phyloP scores from a whole-genome alignment of 2,888 invertebrate species.

The Serripes groenlandicus region DNA sequence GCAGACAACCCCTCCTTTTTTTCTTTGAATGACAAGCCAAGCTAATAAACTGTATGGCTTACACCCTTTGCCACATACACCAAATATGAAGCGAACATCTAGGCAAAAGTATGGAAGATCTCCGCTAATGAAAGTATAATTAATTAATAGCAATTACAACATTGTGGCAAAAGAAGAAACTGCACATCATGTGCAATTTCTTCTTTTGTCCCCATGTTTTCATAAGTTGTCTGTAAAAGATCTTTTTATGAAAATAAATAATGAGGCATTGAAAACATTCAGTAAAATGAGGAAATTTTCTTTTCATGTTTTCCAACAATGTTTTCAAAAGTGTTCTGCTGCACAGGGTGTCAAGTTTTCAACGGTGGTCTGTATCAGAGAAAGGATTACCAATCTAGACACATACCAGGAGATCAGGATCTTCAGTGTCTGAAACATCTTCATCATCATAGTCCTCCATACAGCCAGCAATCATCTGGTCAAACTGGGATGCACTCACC shows the following conservation, averaged over 20 bases:
- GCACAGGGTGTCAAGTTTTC: neutral
- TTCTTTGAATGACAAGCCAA: no score
- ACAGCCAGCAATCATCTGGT: constrained; percentile 90
- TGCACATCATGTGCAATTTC: neutral
- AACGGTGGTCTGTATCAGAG: neutral
- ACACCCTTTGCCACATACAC: no score
- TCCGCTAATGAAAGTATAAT: no score
- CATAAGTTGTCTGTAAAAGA: neutral
- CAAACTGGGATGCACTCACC: constrained; percentile 73
- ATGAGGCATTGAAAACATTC: neutral
- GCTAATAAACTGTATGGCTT: no score
- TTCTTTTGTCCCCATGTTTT: neutral
- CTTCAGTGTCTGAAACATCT: constrained; percentile 91
- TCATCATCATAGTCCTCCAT: constrained; percentile 93
- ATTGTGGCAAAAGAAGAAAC: neutral
- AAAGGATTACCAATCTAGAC: neutral
- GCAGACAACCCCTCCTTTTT: no score
- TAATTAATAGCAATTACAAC: no score
- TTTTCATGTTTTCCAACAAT: neutral
- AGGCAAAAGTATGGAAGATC: no score
- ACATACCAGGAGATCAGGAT: constrained; percentile 90
- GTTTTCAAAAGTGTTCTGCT: neutral
- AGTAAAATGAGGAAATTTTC: neutral
- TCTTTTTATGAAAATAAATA: no score
- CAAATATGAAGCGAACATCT: no score